Evolutionary conservation across 2,113 vertebrate species (phyloP).

Genomic region (Scopus umbretta): DNA sequence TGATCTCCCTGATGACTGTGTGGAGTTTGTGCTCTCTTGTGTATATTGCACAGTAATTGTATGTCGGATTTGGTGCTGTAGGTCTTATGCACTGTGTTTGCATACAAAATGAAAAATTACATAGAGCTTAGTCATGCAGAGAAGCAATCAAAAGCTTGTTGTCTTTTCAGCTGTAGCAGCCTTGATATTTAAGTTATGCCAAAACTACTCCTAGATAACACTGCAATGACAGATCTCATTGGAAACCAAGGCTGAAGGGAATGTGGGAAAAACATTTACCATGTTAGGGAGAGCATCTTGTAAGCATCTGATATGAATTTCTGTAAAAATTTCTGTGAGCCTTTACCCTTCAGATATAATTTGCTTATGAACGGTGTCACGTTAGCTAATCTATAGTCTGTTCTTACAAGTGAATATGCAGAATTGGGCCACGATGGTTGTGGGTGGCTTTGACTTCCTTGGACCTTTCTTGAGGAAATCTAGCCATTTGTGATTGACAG

Average conservation of each 20-base stretch:
- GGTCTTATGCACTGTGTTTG: background rate
- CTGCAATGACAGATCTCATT: background rate
- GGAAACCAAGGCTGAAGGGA: background rate
- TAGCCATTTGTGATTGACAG: background rate
- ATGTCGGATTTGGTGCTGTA: background rate
- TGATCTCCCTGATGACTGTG: background rate
- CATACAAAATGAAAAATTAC: background rate
- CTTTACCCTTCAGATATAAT: background rate
- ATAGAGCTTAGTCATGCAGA: background rate
- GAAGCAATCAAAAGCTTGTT: background rate
- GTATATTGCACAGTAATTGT: background rate
- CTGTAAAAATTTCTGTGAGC: background rate
- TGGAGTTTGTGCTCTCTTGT: background rate
- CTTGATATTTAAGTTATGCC: background rate
- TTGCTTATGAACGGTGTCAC: background rate
- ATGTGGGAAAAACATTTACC: background rate
- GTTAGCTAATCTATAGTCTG: background rate
- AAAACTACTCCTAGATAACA: background rate
- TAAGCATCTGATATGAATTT: background rate
- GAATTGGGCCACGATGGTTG: background rate
- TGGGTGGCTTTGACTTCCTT: background rate
- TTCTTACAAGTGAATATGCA: background rate
- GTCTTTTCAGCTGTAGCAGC: background rate
- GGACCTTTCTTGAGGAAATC: background rate
- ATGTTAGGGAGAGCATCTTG: background rate